Conservation (phyloP, 2,113 vertebrate species). For the Athene noctua region DNA sequence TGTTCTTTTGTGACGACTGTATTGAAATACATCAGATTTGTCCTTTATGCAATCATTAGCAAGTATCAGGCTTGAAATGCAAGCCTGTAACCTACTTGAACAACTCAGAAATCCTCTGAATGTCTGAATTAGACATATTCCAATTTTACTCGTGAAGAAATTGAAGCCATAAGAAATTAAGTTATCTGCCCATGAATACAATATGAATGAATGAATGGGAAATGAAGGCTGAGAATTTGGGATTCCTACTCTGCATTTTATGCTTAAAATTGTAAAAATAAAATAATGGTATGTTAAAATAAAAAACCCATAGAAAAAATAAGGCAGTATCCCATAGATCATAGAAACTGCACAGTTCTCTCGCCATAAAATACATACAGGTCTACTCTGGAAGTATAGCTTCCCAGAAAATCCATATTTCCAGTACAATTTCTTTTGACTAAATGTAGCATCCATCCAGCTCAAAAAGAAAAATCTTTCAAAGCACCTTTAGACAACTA, state of each 20-base stretch:
- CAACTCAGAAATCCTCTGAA: not conserved
- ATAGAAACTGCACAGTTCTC: not conserved
- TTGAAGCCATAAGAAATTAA: not conserved
- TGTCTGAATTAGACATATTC: not conserved
- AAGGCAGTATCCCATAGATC: not conserved
- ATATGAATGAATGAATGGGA: not conserved
- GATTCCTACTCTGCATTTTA: not conserved
- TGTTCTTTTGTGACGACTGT: not conserved
- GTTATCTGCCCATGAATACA: not conserved
- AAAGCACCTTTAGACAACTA: not conserved
- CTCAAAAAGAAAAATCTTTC: not conserved
- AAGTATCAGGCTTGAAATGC: not conserved
- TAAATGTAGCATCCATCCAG: not conserved
- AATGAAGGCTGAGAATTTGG: not conserved
- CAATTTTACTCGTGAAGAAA: not conserved
- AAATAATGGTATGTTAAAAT: not conserved
- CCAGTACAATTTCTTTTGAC: not conserved
- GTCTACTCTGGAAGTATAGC: not conserved
- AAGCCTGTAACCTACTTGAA: not conserved
- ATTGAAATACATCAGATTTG: not conserved
- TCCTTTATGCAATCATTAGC: not conserved
- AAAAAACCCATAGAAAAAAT: not conserved
- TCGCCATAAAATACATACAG: not conserved
- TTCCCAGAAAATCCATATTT: not conserved
- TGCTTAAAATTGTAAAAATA: not conserved